These are phyloP conservation scores for Acropternis orthonyx DNA, from an alignment of 2,797 vertebrate species.

Conservation along the genomic window DNA sequence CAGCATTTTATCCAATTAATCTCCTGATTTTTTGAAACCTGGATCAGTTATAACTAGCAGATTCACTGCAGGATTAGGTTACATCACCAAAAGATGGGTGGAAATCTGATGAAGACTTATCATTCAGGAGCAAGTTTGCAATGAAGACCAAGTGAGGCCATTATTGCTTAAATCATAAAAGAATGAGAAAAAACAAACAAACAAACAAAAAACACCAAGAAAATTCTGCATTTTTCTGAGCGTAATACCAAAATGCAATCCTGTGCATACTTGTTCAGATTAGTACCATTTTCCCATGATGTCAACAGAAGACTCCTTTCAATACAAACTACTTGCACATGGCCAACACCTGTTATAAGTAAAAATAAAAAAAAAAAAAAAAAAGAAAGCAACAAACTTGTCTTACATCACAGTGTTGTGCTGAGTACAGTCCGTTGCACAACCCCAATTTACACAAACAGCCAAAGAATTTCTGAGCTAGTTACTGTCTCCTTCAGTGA, in stretches of 20 bases:
- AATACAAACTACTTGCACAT: accelerated
- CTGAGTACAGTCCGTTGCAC: neutral
- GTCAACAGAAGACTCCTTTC: neutral
- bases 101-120: neutral
- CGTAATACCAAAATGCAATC: neutral
- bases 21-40: neutral
- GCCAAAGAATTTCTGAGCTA: neutral
- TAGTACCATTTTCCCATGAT: accelerated
- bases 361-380: neutral
- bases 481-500: too few species aligned
- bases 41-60: neutral
- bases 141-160: neutral
- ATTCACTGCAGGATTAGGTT: neutral
- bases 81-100: neutral
- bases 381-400: neutral
- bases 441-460: neutral
- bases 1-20: neutral
- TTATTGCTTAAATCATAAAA: neutral
- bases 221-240: neutral
- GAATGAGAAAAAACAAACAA: neutral
- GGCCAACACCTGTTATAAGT: neutral
- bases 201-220: too few species aligned
- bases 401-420: neutral
- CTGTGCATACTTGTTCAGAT: neutral
- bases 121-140: neutral